phyloP scores from a whole-genome alignment of 2,888 invertebrate genomes.

The Spatulosminthurus flaviceps region DNA sequence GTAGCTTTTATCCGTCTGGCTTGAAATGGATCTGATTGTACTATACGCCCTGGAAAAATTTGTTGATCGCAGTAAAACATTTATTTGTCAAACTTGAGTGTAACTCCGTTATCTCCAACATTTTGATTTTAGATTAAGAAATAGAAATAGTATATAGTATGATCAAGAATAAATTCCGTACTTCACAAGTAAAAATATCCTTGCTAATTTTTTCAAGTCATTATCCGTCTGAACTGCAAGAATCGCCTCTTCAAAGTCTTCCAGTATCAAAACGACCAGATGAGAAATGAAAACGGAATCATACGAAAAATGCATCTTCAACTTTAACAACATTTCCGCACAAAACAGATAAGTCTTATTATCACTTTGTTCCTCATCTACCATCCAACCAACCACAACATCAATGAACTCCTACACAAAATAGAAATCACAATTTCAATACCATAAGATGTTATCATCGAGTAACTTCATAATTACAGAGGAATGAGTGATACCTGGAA shows the following conservation, averaged over 20 bases:
- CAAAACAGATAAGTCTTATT: constrained; percentile 47
- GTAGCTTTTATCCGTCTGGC: constrained; percentile 19
- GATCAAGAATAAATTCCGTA: not conserved
- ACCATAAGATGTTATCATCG: no score
- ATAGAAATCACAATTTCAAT: no score
- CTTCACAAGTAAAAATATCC: constrained; percentile 38
- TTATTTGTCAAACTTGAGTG: no score
- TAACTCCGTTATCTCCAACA: no score
- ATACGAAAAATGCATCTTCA: constrained; percentile 51
- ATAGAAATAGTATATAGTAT: no score
- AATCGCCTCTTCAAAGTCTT: constrained; percentile 42
- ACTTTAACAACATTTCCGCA: constrained; percentile 51
- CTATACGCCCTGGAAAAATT: constrained; percentile 35
- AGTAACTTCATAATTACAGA: no score
- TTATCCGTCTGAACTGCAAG: constrained; percentile 25
- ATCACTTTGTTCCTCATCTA: constrained; percentile 46
- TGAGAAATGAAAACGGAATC: constrained; percentile 47
- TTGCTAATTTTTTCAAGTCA: constrained; percentile 12
- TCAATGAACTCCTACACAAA: constrained; percentile 63
- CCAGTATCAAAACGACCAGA: constrained; percentile 34
- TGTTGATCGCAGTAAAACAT: no score
- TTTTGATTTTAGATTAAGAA: no score
- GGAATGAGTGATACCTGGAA: constrained; percentile 35
- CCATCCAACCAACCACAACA: constrained; percentile 62
- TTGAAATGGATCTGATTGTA: constrained; percentile 26